Conservation (phyloP, 2,113 vertebrate genomes). For the Notothenia coriiceps region DNA sequence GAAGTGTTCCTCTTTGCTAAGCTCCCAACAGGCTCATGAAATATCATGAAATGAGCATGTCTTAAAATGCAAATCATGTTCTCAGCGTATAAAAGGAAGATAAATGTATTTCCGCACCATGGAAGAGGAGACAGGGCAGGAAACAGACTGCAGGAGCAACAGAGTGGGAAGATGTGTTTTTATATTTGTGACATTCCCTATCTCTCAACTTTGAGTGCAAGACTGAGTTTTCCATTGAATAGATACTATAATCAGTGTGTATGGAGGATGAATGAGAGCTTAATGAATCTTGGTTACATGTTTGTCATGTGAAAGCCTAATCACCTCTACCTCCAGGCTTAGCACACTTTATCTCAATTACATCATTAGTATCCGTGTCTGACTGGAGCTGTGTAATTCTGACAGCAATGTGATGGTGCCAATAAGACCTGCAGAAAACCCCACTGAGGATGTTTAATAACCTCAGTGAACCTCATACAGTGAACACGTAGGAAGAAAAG, state of each 20-base stretch:
- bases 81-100: constrained; percentile 12
- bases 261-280: neutral
- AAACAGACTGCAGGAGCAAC: constrained; percentile 23
- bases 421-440: constrained; percentile 24
- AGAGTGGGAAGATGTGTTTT: neutral
- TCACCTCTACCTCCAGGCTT: constrained; percentile 19
- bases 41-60: constrained; percentile 51
- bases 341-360: neutral
- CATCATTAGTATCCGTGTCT: too few relatives aligned
- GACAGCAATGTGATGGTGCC: constrained; percentile 5
- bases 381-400: neutral
- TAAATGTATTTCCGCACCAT: constrained; percentile 26
- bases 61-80: constrained; percentile 55
- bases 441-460: constrained; percentile 9
- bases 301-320: constrained; percentile 1
- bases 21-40: constrained; percentile 48
- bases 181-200: neutral
- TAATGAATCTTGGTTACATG: constrained; percentile 14
- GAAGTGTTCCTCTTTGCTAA: constrained; percentile 33
- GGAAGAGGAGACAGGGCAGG: constrained; percentile 5
- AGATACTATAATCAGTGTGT: neutral
- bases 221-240: neutral
- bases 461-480: neutral
- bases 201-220: neutral
- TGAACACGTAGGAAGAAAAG: constrained; percentile 6